These are phyloP conservation scores for Passer montanus DNA, from an alignment of 2,113 vertebrate species.

Conservation along the genomic window DNA sequence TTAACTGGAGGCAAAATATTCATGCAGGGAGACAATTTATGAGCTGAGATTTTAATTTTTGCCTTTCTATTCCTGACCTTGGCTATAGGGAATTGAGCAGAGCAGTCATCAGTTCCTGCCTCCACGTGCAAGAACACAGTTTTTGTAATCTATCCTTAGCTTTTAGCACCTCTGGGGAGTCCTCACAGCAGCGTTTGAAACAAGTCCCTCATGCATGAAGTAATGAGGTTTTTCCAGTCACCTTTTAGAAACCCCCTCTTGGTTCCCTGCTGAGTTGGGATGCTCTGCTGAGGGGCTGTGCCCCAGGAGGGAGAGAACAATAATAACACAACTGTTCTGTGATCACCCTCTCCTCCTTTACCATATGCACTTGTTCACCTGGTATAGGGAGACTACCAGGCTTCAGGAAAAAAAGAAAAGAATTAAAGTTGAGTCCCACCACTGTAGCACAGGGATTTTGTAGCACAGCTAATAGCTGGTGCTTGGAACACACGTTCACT, in stretches of 20 bases:
- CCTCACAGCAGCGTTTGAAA: background rate
- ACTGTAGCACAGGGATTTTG: background rate
- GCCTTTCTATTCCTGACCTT: background rate
- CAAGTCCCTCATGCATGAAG: background rate
- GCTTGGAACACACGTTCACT: background rate
- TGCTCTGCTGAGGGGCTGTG: background rate
- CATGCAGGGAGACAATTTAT: background rate
- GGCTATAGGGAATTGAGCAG: background rate
- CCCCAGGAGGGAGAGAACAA: background rate
- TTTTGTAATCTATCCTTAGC: background rate
- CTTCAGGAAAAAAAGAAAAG: fast-evolving
- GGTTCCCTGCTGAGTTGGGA: background rate
- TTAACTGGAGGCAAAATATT: background rate
- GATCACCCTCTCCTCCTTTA: background rate
- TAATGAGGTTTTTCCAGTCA: background rate
- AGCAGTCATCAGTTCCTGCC: background rate
- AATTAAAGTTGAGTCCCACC: background rate
- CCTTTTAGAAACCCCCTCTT: background rate
- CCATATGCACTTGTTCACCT: background rate
- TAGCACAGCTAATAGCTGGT: background rate
- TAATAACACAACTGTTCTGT: background rate
- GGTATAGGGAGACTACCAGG: background rate
- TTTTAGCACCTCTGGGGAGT: background rate
- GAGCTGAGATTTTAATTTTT: conserved; percentile 9
- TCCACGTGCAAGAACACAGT: fast-evolving